These are phyloP conservation scores for Pyrgus malvae DNA, from an alignment of 2,888 invertebrate genomes.

Conservation along the genomic window DNA sequence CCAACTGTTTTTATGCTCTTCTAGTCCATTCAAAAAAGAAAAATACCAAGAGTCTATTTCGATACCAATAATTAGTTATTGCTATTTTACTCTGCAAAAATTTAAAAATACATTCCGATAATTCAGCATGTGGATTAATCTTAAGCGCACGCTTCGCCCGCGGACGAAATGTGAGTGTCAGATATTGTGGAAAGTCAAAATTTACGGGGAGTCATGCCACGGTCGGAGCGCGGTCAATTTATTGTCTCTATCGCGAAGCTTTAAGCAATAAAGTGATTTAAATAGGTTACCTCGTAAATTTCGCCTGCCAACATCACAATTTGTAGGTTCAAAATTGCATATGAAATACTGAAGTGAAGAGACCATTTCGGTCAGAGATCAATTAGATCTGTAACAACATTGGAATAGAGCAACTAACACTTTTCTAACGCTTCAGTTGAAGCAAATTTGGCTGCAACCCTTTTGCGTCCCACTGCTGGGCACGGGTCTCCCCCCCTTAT, in stretches of 20 bases:
- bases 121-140: constrained; percentile 51
- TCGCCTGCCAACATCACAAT: constrained; percentile 1
- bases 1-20: too few species aligned
- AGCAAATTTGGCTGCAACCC: too few species aligned
- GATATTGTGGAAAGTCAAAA: constrained; percentile 59
- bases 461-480: too few species aligned
- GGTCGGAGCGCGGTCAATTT: constrained; percentile 50
- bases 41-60: too few species aligned
- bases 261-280: constrained; percentile 55
- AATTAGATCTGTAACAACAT: too few species aligned
- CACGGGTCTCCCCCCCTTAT: too few species aligned
- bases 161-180: constrained; percentile 45
- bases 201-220: constrained; percentile 60
- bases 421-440: too few species aligned
- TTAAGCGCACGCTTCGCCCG: constrained; percentile 59
- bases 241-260: constrained; percentile 52
- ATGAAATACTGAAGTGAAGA: neutral
- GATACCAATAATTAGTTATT: too few species aligned
- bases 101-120: neutral
- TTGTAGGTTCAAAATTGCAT: neutral
- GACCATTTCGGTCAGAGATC: neutral
- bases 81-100: too few species aligned
- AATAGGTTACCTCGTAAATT: constrained; percentile 49
- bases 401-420: too few species aligned
- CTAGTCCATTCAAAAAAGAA: too few species aligned